phyloP scores from a whole-genome alignment of 1,140 invertebrate species.

The Platyscapa corneri region DNA sequence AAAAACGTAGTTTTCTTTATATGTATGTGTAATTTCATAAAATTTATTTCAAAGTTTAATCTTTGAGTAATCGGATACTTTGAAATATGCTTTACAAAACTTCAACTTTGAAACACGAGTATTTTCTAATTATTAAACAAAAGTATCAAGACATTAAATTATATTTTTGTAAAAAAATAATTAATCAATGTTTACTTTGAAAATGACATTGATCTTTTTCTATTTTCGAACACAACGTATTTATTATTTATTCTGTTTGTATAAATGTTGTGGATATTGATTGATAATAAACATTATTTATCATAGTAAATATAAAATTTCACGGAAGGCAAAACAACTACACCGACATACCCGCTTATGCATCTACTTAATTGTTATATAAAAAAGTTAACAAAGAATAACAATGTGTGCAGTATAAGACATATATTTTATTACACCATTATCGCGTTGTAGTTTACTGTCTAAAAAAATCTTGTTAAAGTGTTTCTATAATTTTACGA shows the following conservation, averaged over 20 bases:
- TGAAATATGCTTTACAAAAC: no score
- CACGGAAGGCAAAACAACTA: neutral
- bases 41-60: neutral
- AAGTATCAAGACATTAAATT: neutral
- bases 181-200: neutral
- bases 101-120: neutral
- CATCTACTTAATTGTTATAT: neutral
- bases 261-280: neutral
- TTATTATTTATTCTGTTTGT: neutral
- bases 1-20: neutral
- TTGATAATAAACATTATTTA: neutral
- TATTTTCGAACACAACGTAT: neutral
- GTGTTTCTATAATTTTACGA: constrained; percentile 25
- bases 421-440: neutral
- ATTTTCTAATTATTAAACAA: neutral
- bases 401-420: neutral
- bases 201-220: neutral
- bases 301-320: neutral
- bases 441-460: neutral
- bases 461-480: neutral
- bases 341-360: neutral
- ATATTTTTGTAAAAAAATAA: neutral
- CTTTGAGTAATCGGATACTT: neutral
- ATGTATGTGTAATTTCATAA: neutral
- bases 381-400: neutral